Base-by-base conservation (phyloP, 2,113 vertebrate genomes). In the Calidris pugnax region DNA sequence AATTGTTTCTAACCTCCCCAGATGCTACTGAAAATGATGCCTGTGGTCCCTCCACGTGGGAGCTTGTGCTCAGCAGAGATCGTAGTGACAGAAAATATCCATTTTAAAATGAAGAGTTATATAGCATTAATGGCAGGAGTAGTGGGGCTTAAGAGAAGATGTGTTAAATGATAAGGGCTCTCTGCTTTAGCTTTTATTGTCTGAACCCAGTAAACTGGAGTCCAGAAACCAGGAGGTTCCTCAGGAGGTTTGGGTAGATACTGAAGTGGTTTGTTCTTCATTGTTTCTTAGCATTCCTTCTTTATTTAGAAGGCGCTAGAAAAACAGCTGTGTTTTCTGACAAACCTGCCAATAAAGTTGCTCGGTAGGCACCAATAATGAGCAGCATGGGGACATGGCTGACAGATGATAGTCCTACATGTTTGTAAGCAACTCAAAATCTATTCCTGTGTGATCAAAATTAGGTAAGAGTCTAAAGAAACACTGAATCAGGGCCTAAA, bases 371-470 rank as follows among this genome's bases (percentile, higher is more conserved):
- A 83, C 63, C 57, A 76, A 69, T 60, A 87, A 85, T 73, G 73
- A 95, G 60, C 68, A 92, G 68, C 76, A 48, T 15, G 30, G 88
- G 79, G 68, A 91, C 75, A 27, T n/a, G 64, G 55, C 72, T 73
- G 78, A 59, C 72, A 87, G 77, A 48, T 74, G 33, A 86, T 77
- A 78, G 83, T 56, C 72, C 69, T 92, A 67, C 84, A 67, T 64
- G 48, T 90, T 94, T 90, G 90, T 67, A 88, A 88, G 71, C 76
- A 88, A 63, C 83, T 90, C 82, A 91, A 41, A 95, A 86, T 86
- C 72, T 56, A 83, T 92, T 90, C 84, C 64, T 12, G 21, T 37
- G 51, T 47, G 60, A 91, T 87, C 59, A 56, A 77, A 87, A 95
- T 75, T 23, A 79, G 71, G 55, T 55, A 23, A 66, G 41, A 69